Percentiles rank a stretch among this genome's conserved stretches.
These are phyloP conservation scores for Allobates femoralis DNA, from an alignment of 2,797 vertebrate species.

Conservation along the genomic window DNA sequence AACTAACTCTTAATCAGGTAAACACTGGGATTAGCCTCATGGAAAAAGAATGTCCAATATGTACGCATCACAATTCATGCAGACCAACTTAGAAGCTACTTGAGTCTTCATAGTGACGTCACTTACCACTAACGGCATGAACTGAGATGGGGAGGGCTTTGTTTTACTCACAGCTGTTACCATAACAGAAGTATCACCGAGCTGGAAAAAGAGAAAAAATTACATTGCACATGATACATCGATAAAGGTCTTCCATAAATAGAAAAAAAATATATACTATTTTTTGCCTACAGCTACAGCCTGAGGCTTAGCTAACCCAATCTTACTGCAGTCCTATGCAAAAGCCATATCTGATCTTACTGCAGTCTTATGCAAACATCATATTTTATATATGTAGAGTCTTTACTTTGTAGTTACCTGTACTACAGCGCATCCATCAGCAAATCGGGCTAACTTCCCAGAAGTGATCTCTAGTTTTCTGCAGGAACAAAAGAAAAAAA, in stretches of 20 bases:
- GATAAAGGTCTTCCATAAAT: no score
- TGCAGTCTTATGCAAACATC: not conserved
- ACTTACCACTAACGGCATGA: conserved; percentile 97
- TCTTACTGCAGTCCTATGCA: not conserved
- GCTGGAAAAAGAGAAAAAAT: conserved; percentile 72
- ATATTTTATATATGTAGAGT: no score
- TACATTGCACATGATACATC: not conserved
- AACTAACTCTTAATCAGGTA: not conserved
- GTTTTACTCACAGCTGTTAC: conserved; percentile 96
- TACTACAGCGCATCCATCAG: conserved; percentile 93
- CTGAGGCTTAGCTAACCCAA: not conserved
- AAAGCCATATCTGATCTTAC: not conserved
- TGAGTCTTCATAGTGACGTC: not conserved
- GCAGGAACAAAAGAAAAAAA: conserved; percentile 56
- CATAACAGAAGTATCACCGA: conserved; percentile 96
- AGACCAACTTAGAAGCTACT: no score
- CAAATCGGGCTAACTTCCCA: conserved; percentile 91
- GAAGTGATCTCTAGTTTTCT: conserved; percentile 93
- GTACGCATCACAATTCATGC: not conserved
- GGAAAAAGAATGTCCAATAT: not conserved
- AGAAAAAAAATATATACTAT: no score
- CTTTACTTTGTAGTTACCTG: conserved; percentile 77
- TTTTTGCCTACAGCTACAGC: not conserved
- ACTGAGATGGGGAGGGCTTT: conserved; percentile 88
- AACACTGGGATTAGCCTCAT: not conserved